phyloP scores from a whole-genome alignment of 2,113 vertebrate species.

The Perccottus glenii region DNA sequence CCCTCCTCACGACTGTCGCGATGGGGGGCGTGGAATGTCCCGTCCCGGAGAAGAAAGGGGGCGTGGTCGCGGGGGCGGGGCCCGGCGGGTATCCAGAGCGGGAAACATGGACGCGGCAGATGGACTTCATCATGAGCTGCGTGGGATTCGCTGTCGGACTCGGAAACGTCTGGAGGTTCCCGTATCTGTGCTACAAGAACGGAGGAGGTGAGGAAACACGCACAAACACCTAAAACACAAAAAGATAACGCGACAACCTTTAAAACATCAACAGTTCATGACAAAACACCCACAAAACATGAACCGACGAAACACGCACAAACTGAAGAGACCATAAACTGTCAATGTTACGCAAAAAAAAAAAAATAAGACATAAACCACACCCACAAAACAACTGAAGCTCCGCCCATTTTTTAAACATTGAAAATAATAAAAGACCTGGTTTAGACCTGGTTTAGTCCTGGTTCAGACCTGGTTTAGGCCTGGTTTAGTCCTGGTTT shows the following conservation, averaged over 20 bases:
- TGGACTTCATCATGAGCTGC: constrained; percentile 96
- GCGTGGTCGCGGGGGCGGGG: neutral
- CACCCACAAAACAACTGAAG: neutral
- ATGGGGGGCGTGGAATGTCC: constrained; percentile 15
- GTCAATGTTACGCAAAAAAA: no score
- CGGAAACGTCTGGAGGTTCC: constrained; percentile 90
- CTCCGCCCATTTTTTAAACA: no score
- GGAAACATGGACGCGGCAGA: constrained; percentile 93
- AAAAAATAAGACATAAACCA: no score
- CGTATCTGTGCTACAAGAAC: constrained; percentile 92
- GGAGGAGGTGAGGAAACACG: constrained; percentile 83
- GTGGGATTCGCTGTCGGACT: constrained; percentile 90
- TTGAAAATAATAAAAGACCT: no score
- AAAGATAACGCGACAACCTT: constrained; percentile 2
- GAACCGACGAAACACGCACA: neutral
- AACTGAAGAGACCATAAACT: neutral
- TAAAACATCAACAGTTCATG: neutral
- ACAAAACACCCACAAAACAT: neutral
- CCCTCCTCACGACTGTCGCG: constrained; percentile 36
- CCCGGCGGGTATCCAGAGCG: constrained; percentile 70
- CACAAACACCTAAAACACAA: neutral
- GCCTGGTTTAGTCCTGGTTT: no score
- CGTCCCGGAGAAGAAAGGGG: constrained; percentile 40
- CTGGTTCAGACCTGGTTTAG: no score
- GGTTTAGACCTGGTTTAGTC: no score